phyloP scores from a whole-genome alignment of 2,797 vertebrate species.

The Myotis myotis region DNA sequence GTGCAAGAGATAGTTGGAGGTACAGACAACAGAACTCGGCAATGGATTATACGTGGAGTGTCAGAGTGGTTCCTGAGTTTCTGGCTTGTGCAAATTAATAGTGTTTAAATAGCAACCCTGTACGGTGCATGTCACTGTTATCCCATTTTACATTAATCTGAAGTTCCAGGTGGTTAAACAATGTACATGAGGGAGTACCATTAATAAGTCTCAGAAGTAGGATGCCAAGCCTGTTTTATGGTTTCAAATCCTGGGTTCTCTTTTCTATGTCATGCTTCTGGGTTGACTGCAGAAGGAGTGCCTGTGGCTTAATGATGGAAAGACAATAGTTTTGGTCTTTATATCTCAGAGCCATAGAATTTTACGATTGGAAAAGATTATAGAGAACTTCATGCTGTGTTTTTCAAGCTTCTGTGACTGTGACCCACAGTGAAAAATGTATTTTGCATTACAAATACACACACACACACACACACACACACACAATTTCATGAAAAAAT shows the following conservation, averaged over 20 bases:
- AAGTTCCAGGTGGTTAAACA: not conserved
- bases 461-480: not conserved
- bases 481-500: not conserved
- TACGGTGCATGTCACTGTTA: not conserved
- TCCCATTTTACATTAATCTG: not conserved
- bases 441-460: not conserved
- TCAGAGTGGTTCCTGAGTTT: not conserved
- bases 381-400: not conserved
- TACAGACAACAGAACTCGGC: not conserved
- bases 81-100: not conserved
- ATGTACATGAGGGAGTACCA: not conserved
- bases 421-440: slow-evolving; percentile 17
- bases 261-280: not conserved
- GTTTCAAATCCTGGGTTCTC: not conserved
- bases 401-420: slow-evolving; percentile 46
- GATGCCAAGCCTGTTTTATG: slow-evolving; percentile 5
- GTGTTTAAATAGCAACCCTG: not conserved
- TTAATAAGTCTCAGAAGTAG: not conserved
- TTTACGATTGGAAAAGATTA: not conserved
- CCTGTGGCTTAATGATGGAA: not conserved
- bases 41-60: not conserved
- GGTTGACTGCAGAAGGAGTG: not conserved
- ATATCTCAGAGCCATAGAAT: not conserved
- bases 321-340: not conserved
- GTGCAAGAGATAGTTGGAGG: not conserved